Percentiles rank a stretch among this genome's conserved stretches.
These are phyloP conservation scores for Cariama cristata DNA, from an alignment of 2,113 vertebrate genomes.

Conservation along the genomic window DNA sequence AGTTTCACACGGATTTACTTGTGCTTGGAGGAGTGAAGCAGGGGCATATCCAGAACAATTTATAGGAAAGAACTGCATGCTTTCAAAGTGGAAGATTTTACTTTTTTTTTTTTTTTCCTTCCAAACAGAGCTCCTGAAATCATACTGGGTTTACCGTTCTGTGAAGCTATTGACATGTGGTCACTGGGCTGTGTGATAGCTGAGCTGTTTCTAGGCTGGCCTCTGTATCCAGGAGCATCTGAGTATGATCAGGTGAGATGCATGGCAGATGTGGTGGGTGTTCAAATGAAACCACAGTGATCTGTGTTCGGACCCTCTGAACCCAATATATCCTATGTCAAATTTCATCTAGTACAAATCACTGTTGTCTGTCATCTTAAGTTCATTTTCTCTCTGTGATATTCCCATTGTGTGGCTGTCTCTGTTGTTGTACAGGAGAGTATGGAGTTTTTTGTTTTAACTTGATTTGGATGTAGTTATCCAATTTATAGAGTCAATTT, in stretches of 20 bases:
- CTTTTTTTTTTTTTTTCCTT: neutral
- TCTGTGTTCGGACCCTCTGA: neutral
- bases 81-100: neutral
- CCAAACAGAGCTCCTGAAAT: conserved; percentile 92
- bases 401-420: neutral
- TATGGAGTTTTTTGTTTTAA: neutral
- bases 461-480: neutral
- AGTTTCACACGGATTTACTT: neutral
- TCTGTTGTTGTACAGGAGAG: neutral
- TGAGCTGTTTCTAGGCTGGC: conserved; percentile 97
- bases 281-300: rapidly evolving
- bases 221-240: conserved; percentile 95
- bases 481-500: neutral
- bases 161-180: conserved; percentile 99
- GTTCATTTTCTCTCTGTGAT: neutral
- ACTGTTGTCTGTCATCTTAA: neutral
- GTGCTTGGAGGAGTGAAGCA: neutral
- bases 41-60: neutral
- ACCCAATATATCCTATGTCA: rapidly evolving
- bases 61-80: neutral
- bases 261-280: neutral
- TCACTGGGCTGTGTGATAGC: conserved; percentile 97
- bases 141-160: conserved; percentile 94
- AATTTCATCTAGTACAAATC: rapidly evolving
- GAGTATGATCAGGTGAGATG: conserved; percentile 95